Evolutionary conservation across 2,888 invertebrate genomes (phyloP).

Genomic region (Rhynchonema sp.): DNA sequence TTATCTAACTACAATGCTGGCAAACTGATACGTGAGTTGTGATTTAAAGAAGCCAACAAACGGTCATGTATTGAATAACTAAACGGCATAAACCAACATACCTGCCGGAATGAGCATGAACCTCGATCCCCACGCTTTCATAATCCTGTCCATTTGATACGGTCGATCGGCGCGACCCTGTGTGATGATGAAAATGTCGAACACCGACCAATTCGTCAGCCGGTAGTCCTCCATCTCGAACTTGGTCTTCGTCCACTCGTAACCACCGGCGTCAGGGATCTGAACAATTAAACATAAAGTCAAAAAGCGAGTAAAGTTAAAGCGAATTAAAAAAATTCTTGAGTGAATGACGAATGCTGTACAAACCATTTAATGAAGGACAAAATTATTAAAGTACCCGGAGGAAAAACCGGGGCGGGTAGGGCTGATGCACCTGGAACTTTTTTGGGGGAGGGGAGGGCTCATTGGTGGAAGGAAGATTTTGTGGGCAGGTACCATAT

Average conservation of each 20-base stretch:
- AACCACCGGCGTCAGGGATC: constrained; percentile 72
- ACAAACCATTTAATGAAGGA: too few relatives aligned
- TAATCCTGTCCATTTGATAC: constrained; percentile 61
- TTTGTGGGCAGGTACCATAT: too few relatives aligned
- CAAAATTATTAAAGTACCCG: too few relatives aligned
- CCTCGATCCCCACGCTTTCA: constrained; percentile 74
- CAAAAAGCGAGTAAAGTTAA: too few relatives aligned
- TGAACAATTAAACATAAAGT: constrained; percentile 31
- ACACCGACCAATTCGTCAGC: constrained; percentile 89
- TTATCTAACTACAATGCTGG: too few relatives aligned
- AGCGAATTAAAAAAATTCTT: too few relatives aligned
- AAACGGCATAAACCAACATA: background rate
- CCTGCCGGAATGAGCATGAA: constrained; percentile 65
- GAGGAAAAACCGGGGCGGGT: too few relatives aligned
- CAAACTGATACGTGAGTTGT: too few relatives aligned
- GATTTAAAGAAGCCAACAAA: background rate
- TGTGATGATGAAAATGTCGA: constrained; percentile 89
- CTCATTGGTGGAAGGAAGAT: too few relatives aligned
- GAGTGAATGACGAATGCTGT: too few relatives aligned
- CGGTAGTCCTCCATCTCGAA: constrained; percentile 84
- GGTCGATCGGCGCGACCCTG: constrained; percentile 33
- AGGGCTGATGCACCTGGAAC: too few relatives aligned
- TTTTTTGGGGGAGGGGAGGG: too few relatives aligned
- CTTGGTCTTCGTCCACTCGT: constrained; percentile 79
- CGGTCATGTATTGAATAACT: background rate